phyloP scores from a whole-genome alignment of 2,797 vertebrate genomes.

The Lateolabrax maculatus region DNA sequence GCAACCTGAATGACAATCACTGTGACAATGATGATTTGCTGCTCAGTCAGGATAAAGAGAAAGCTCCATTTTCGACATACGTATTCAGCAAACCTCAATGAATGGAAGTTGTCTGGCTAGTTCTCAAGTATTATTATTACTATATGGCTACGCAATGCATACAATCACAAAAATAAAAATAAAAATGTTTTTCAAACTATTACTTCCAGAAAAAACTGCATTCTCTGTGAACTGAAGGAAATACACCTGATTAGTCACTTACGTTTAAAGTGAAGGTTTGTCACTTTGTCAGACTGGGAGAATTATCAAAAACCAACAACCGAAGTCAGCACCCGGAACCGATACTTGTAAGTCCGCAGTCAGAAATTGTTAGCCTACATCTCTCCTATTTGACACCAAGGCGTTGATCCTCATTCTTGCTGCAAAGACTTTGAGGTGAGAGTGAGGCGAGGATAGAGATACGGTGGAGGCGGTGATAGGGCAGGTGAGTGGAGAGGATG shows the following conservation, averaged over 20 bases:
- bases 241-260: slow-evolving; percentile 78
- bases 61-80: slow-evolving; percentile 37
- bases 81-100: slow-evolving; percentile 20
- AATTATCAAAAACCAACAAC: slow-evolving; percentile 77
- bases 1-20: slow-evolving; percentile 54
- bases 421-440: slow-evolving; percentile 78
- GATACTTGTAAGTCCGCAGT: slow-evolving; percentile 88
- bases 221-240: slow-evolving; percentile 29
- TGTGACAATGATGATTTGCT: slow-evolving; percentile 54
- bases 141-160: slow-evolving; percentile 5
- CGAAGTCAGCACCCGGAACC: slow-evolving; percentile 90
- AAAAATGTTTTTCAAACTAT: neutral
- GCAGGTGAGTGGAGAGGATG: slow-evolving; percentile 78
- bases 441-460: slow-evolving; percentile 67
- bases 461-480: slow-evolving; percentile 73
- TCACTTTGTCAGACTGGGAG: slow-evolving; percentile 78
- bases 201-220: neutral
- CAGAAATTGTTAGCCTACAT: slow-evolving; percentile 70
- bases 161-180: slow-evolving; percentile 11
- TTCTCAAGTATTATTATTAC: neutral
- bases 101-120: slow-evolving; percentile 18
- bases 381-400: slow-evolving; percentile 81
- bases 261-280: slow-evolving; percentile 89
- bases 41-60: slow-evolving; percentile 40
- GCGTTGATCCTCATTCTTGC: slow-evolving; percentile 90